Evolutionary conservation across 2,888 invertebrate species (phyloP), one percentile per base, ranked within the genome.

Genomic region (Drosophila suboccidentalis): DNA sequence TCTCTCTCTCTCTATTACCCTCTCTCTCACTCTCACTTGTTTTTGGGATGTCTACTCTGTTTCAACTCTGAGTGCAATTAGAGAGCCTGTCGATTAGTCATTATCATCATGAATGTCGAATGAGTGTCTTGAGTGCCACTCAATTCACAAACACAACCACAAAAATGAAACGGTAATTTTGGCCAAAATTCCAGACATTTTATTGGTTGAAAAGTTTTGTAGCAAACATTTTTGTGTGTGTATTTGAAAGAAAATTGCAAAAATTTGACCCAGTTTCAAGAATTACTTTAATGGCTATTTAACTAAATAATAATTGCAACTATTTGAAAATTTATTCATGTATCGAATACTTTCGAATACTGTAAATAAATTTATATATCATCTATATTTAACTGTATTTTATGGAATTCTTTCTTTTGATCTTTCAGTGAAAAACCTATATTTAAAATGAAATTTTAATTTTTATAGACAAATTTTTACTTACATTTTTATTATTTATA

Each of bases 41-140:
- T 22, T 41, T 26, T 9, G 0, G 2, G 9, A 8, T 4, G 26
- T 15, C 26, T 19, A 9, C 39, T 32, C 13, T 15, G 26, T 11
- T 46, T 22, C 19, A 2, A 26, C 10, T 34, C 11, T 26, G 10
- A 9, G 3, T 59, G 51, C 73, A 76, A 68, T 78, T 68, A 73
- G 74, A 51, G 49, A 61, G 50, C 58, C 46, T 50, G 74, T 64
- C 78, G 68, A 78, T 78, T 78, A 68, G 61, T 74, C 78, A 69
- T 68, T 68, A 73, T 59, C 61, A 62, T 58, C 44, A 49, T 73
- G 75, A 78, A 76, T 78, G 68, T 44, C 50, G 57, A 32, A 44
- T 59, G 66, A 53, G 39, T 50, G 57, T 43, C 69, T 57, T 63
- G 39, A 64, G 49, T 64, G 50, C 36, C 36, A 22, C 32, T 51